Evolutionary conservation across 2,797 vertebrate genomes (phyloP).

Genomic region (Decapterus maruadsi): DNA sequence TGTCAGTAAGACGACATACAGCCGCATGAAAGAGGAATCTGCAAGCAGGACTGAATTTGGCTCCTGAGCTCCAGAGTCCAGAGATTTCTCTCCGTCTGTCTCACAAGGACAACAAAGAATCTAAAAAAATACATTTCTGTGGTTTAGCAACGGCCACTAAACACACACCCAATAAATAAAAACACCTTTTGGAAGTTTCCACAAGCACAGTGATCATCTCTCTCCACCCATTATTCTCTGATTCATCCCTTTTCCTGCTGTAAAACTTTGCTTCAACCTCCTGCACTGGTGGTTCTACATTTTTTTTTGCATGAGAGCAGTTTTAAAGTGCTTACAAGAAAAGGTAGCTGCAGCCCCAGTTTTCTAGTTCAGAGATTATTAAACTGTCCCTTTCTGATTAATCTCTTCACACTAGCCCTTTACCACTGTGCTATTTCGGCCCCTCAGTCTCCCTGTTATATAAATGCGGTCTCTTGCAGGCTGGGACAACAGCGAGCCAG

Average conservation of each 20-base stretch:
- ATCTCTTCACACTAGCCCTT: conserved; percentile 53
- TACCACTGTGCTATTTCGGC: conserved; percentile 40
- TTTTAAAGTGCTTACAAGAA: conserved; percentile 50
- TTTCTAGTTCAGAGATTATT: conserved; percentile 60
- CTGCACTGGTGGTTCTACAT: neutral
- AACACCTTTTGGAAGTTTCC: conserved; percentile 25
- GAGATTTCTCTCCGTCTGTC: conserved; percentile 34
- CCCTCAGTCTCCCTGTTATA: conserved; percentile 41
- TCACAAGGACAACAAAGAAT: conserved; percentile 46
- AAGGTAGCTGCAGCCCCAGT: conserved; percentile 35
- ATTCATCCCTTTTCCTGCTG: conserved; percentile 21
- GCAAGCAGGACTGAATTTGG: conserved; percentile 43
- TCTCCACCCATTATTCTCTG: conserved; percentile 25
- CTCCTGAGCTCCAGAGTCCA: conserved; percentile 15
- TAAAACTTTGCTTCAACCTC: conserved; percentile 39
- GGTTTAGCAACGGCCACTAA: conserved; percentile 51
- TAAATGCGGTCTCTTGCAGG: conserved; percentile 28
- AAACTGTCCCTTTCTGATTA: conserved; percentile 62
- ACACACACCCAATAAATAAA: conserved; percentile 35
- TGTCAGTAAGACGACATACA: conserved; percentile 56
- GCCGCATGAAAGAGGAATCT: conserved; percentile 40
- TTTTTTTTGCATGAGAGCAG: conserved; percentile 36
- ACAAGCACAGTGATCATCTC: conserved; percentile 26
- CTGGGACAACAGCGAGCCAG: conserved; percentile 20
- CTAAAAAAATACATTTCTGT: conserved; percentile 19